These are phyloP conservation scores for Seriola rivoliana DNA, from an alignment of 2,113 vertebrate genomes.

Conservation along the genomic window DNA sequence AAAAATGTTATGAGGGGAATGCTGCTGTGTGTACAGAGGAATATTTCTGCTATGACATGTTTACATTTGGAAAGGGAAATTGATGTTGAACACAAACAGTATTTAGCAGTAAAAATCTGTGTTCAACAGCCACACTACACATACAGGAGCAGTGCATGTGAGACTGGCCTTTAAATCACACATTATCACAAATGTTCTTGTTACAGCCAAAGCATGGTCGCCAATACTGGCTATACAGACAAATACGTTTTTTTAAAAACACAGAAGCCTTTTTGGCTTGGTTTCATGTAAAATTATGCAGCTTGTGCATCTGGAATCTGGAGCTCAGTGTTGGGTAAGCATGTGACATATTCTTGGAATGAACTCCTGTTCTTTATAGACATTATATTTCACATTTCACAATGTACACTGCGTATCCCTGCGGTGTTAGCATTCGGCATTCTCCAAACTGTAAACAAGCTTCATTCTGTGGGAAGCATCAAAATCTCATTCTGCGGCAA, in stretches of 20 bases:
- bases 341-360: constrained; percentile 70
- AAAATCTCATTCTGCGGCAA: constrained; percentile 54
- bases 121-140: constrained; percentile 26
- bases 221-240: not conserved
- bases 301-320: constrained; percentile 52
- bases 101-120: constrained; percentile 27
- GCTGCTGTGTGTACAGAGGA: constrained; percentile 16
- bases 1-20: constrained; percentile 8
- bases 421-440: constrained; percentile 68
- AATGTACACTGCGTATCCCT: constrained; percentile 52
- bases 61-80: constrained; percentile 59
- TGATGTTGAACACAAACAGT: constrained; percentile 26
- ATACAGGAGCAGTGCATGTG: constrained; percentile 11
- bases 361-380: constrained; percentile 47
- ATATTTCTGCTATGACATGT: constrained; percentile 56
- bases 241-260: constrained; percentile 33
- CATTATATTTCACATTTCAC: constrained; percentile 67
- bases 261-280: constrained; percentile 46
- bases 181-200: constrained; percentile 10
- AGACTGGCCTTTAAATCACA: constrained; percentile 34
- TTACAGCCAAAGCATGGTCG: constrained; percentile 18
- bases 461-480: constrained; percentile 50
- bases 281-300: constrained; percentile 42
- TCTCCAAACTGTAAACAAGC: constrained; percentile 67
- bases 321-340: constrained; percentile 37